A percentile compares a stretch with the other conserved stretches of the same genome.
phyloP scores from a whole-genome alignment of 2,888 invertebrate species.

The Tenthredo amoena region DNA sequence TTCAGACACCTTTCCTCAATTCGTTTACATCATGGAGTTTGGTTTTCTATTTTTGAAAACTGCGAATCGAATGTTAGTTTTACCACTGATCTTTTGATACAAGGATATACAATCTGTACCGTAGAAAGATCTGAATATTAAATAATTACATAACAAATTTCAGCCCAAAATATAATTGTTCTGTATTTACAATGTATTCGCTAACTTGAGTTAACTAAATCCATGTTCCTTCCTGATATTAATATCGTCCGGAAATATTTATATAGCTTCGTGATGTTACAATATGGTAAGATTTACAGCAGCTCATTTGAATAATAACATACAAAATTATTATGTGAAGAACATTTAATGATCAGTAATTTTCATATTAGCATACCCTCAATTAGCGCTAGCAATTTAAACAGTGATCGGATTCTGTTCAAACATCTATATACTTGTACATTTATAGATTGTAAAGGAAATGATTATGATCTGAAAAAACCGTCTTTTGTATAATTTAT shows the following conservation, averaged over 20 bases:
- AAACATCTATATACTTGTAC: neutral
- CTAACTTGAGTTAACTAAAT: neutral
- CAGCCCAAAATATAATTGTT: neutral
- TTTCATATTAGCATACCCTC: neutral
- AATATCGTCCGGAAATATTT: neutral
- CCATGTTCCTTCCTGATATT: neutral
- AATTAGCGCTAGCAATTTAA: neutral
- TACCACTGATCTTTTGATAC: neutral
- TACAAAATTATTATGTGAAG: neutral
- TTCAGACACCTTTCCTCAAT: neutral
- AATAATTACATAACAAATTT: neutral
- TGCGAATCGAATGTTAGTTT: constrained; percentile 1
- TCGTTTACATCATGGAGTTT: neutral
- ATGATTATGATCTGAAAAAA: neutral
- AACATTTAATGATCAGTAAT: neutral
- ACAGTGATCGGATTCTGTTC: neutral
- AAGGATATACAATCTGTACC: neutral
- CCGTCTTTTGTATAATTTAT: neutral
- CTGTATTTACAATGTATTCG: neutral
- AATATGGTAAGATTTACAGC: neutral
- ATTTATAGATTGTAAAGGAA: neutral
- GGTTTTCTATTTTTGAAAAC: constrained; percentile 14
- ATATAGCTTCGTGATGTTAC: neutral
- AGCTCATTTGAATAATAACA: constrained; percentile 19
- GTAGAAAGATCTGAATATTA: neutral